Evolutionary conservation across 1,140 invertebrate species (phyloP).

Genomic region (Wiebesia pumilae): DNA sequence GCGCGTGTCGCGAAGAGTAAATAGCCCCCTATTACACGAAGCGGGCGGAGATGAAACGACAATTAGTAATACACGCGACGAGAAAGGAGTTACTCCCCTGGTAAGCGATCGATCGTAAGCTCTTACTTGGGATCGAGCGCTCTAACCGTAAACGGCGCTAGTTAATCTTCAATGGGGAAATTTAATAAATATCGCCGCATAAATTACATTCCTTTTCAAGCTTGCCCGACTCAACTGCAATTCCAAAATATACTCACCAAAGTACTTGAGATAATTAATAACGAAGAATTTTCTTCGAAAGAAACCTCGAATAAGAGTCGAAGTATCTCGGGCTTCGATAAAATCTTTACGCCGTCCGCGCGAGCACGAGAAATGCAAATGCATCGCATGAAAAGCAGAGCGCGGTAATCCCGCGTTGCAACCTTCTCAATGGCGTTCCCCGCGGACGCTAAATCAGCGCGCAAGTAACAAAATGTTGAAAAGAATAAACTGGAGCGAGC

Average conservation of each 20-base stretch:
- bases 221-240: too few species aligned
- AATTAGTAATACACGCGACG: background rate
- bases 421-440: too few species aligned
- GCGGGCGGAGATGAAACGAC: background rate
- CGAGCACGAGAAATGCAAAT: background rate
- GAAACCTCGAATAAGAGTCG: too few species aligned
- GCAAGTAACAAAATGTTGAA: background rate
- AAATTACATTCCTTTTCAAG: background rate
- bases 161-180: too few species aligned
- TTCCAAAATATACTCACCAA: too few species aligned
- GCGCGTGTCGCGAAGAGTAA: background rate
- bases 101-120: background rate
- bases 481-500: background rate
- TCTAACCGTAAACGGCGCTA: too few species aligned
- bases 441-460: background rate
- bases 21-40: background rate
- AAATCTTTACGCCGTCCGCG: background rate
- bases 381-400: background rate
- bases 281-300: too few species aligned
- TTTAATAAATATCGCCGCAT: background rate
- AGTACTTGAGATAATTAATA: background rate
- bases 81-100: background rate
- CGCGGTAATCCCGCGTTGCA: background rate
- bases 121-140: too few species aligned
- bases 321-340: background rate